Conservation (phyloP, 2,113 vertebrate genomes). For the Blennius ocellaris region DNA sequence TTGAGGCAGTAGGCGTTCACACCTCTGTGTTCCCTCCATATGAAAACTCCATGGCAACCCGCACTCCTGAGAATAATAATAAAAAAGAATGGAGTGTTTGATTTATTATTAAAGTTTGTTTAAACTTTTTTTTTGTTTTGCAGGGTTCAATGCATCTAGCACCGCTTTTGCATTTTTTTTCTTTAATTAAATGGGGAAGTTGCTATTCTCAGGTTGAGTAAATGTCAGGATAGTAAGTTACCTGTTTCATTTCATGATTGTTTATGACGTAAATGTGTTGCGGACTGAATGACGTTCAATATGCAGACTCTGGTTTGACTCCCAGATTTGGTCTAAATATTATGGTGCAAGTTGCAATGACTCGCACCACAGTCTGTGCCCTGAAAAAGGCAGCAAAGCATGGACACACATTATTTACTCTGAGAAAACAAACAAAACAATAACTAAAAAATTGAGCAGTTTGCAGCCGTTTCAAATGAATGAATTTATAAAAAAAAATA, state of each 20-base stretch:
- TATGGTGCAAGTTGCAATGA: too few relatives aligned
- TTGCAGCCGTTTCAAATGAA: too few relatives aligned
- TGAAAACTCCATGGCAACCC: conserved; percentile 62
- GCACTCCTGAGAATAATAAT: conserved; percentile 8
- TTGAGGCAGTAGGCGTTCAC: conserved; percentile 55
- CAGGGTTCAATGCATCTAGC: background rate
- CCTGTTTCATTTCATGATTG: background rate
- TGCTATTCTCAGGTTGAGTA: background rate
- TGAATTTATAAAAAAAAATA: too few relatives aligned
- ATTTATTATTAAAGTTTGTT: conserved; percentile 29
- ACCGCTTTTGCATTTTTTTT: background rate
- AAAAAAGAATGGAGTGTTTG: conserved; percentile 8
- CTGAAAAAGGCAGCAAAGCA: too few relatives aligned
- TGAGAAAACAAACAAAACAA: too few relatives aligned
- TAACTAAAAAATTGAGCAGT: too few relatives aligned
- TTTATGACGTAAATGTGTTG: too few relatives aligned
- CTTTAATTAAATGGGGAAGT: background rate
- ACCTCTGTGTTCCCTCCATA: conserved; percentile 37
- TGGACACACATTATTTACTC: too few relatives aligned
- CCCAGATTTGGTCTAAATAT: too few relatives aligned
- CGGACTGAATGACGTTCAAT: too few relatives aligned
- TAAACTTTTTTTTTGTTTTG: conserved; percentile 3
- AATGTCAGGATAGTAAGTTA: background rate
- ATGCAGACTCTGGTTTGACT: too few relatives aligned
- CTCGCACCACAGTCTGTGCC: too few relatives aligned